A percentile compares a stretch with the other conserved stretches of the same genome.
phyloP scores from a whole-genome alignment of 2,113 vertebrate genomes.

The Gallinago jamesoni region DNA sequence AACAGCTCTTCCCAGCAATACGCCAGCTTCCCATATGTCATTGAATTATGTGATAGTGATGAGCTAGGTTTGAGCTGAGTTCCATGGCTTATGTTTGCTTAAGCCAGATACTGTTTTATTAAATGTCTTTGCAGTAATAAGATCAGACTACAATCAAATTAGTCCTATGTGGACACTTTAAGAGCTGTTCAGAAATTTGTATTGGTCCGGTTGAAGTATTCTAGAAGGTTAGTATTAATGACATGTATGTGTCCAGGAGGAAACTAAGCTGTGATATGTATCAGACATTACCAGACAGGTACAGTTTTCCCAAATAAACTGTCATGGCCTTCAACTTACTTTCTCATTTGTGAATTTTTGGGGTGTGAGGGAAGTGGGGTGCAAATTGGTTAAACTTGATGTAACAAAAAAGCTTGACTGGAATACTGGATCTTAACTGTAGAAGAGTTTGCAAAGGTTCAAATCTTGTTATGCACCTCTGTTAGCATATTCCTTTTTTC shows the following conservation, averaged over 20 bases:
- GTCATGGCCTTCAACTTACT: constrained; percentile 31
- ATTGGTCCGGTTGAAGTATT: constrained; percentile 53
- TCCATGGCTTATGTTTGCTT: constrained; percentile 2
- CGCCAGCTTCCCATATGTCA: not conserved
- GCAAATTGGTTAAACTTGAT: not conserved
- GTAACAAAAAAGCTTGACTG: not conserved
- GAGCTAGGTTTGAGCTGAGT: not conserved
- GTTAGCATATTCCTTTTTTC: not conserved
- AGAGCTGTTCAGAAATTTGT: constrained; percentile 4
- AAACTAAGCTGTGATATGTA: constrained; percentile 45
- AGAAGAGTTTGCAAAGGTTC: not conserved
- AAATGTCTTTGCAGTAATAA: not conserved
- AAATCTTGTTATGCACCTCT: not conserved
- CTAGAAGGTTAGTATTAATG: constrained; percentile 35
- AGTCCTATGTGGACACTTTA: not conserved
- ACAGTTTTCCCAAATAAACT: constrained; percentile 61
- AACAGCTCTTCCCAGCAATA: not conserved
- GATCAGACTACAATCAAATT: not conserved
- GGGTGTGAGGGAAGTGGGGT: not conserved
- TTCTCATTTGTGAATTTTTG: not conserved
- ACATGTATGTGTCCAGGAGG: constrained; percentile 33
- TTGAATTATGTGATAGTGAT: not conserved
- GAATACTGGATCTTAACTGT: not conserved
- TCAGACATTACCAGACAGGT: constrained; percentile 18
- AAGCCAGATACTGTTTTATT: constrained; percentile 31